phyloP scores from a whole-genome alignment of 2,888 invertebrate species.

The Eledona agricola region DNA sequence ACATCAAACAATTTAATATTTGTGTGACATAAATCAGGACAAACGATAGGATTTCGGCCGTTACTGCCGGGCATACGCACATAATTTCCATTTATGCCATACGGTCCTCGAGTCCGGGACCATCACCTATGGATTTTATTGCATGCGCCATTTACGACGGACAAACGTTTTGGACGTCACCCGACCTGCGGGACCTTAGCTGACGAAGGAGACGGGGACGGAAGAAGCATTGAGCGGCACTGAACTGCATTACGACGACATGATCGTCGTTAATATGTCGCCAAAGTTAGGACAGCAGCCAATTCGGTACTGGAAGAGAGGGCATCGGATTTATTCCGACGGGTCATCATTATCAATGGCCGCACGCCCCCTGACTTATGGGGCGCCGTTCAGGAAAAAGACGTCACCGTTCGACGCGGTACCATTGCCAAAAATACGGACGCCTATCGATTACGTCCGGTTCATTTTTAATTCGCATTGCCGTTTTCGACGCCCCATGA shows the following conservation, averaged over 20 bases:
- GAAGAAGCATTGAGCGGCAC: neutral
- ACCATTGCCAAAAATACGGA: constrained; percentile 17
- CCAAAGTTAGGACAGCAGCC: constrained; percentile 23
- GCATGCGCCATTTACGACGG: neutral
- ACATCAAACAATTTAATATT: constrained; percentile 18
- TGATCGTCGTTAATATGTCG: constrained; percentile 19
- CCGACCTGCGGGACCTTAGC: too few species aligned
- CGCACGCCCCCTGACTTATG: constrained; percentile 23
- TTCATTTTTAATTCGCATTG: constrained; percentile 3
- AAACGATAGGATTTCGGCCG: constrained; percentile 3
- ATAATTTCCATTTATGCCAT: constrained; percentile 5
- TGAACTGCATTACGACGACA: constrained; percentile 5
- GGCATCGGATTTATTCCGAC: constrained; percentile 15
- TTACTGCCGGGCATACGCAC: constrained; percentile 1
- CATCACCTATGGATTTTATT: constrained; percentile 2
- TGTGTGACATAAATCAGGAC: constrained; percentile 9
- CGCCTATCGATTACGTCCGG: constrained; percentile 8
- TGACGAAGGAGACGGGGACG: too few species aligned
- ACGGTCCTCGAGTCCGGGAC: too few species aligned
- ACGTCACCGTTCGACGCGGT: too few species aligned
- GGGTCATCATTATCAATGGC: constrained; percentile 20
- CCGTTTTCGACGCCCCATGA: constrained; percentile 9
- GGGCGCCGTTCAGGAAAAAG: constrained; percentile 21
- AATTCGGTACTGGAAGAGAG: constrained; percentile 11
- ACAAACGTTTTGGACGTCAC: neutral